Conservation (phyloP, 2,113 vertebrate species). For the Setophaga kirtlandii region DNA sequence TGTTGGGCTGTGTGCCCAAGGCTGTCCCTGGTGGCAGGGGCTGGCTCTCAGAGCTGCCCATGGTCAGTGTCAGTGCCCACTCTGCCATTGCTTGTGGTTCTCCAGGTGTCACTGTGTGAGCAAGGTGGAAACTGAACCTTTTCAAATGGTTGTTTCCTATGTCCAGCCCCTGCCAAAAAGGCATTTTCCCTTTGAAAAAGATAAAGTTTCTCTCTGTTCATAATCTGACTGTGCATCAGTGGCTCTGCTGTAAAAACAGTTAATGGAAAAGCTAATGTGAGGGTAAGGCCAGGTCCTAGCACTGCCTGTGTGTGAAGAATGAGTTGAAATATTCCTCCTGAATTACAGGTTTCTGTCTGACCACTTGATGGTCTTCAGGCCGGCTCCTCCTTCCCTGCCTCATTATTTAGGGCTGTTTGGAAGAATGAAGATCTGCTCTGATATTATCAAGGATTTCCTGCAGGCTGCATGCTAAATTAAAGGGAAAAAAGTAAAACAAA, state of each 20-base stretch:
- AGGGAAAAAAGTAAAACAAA: not conserved
- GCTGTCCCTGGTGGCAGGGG: not conserved
- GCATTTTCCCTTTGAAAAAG: not conserved
- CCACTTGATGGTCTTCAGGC: not conserved
- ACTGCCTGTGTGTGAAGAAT: accelerated
- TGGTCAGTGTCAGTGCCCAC: too few species aligned
- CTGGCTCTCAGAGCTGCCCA: not conserved
- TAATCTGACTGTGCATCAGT: not conserved
- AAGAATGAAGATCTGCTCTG: not conserved
- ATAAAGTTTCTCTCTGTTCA: not conserved
- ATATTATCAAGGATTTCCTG: not conserved
- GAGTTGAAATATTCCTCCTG: not conserved
- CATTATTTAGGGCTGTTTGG: not conserved
- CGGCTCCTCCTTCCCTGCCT: not conserved
- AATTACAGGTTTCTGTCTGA: not conserved
- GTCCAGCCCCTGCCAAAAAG: not conserved
- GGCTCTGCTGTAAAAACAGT: not conserved
- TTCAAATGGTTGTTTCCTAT: not conserved
- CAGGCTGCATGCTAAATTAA: not conserved
- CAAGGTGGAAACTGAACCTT: not conserved
- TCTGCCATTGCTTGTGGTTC: not conserved
- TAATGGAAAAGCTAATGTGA: not conserved
- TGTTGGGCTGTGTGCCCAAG: accelerated
- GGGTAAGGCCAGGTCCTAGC: not conserved
- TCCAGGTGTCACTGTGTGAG: not conserved